Base-by-base conservation (phyloP, 2,113 vertebrate species). In the Dendrocopos noguchii region DNA sequence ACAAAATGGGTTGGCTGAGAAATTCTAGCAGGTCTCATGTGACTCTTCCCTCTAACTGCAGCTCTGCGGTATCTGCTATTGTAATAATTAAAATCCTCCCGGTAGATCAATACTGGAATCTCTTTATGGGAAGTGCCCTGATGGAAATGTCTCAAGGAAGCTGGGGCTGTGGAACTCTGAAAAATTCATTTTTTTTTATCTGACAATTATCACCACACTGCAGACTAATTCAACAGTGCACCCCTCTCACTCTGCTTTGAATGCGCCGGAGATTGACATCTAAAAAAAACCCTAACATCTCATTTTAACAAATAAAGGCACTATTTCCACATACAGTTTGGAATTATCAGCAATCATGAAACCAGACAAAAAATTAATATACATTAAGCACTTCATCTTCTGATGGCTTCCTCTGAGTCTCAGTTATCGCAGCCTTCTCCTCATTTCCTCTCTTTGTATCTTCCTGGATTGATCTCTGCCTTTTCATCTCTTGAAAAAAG, bases 371-470 rank as follows among this genome's bases (percentile, higher is more conserved):
- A 98, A 98, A 98, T 98, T 98, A 98, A 98, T 98, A 98, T 98
- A 98, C 97, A 97, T 96, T 94, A 98, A 98, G 97, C 98, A 99
- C 99, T 99, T 99, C 99, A 96, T 99, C 99, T 98, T 99, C 99
- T 95, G 98, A 98, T 71, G 98, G 98, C 97, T 98, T 98, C 97
- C 97, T 98, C 94, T 99, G 99, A 85, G 98, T 93, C 91, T 99
- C 99, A 80, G 97, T 98, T 90, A 98, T 98, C 87, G 97, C 98
- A 82, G 97, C 96, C 93, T 98, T 97, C 93, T 99, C 99, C 97
- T 99, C 99, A 90, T 98, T 98, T 74, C 97, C 96, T 97, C 97
- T 98, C 98, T 98, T 99, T 98, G 98, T 98, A 96, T 99, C 99
- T 98, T 99, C 99, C 77, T 99, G 98, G 95, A 98, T 98, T 95